Evolutionary conservation across 2,797 vertebrate genomes (phyloP).

Genomic region (Loris lydekkerianus): DNA sequence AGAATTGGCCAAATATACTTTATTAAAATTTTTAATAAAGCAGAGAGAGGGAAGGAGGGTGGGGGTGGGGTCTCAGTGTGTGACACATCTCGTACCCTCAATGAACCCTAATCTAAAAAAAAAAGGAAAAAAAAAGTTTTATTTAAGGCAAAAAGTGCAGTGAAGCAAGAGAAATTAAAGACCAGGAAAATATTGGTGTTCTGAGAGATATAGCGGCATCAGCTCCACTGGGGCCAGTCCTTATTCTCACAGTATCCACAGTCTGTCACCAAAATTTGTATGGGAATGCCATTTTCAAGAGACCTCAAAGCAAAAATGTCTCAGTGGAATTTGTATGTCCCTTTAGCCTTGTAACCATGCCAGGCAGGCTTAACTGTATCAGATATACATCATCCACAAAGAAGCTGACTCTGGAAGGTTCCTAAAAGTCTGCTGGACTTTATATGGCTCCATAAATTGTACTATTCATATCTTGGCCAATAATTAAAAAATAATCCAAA

Average conservation of each 20-base stretch:
- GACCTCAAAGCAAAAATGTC: neutral
- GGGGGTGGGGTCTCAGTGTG: too few species aligned
- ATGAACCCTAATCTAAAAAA: too few species aligned
- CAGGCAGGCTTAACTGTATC: neutral
- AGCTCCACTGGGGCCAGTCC: accelerated
- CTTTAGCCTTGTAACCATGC: neutral
- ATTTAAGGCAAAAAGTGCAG: neutral
- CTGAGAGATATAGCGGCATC: neutral
- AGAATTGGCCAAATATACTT: neutral
- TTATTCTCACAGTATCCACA: neutral
- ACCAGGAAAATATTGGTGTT: too few species aligned
- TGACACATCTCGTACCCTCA: too few species aligned
- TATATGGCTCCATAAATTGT: neutral
- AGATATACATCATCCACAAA: neutral
- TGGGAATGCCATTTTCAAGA: neutral
- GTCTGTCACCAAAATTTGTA: neutral
- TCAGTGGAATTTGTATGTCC: too few species aligned
- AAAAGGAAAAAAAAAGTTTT: neutral
- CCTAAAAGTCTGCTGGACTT: neutral
- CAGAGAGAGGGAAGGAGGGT: too few species aligned
- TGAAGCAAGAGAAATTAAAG: neutral
- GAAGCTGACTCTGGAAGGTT: neutral
- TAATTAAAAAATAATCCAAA: neutral
- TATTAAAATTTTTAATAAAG: neutral
- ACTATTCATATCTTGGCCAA: neutral